phyloP scores from a whole-genome alignment of 1,140 invertebrate species.

The Prorops nasuta region DNA sequence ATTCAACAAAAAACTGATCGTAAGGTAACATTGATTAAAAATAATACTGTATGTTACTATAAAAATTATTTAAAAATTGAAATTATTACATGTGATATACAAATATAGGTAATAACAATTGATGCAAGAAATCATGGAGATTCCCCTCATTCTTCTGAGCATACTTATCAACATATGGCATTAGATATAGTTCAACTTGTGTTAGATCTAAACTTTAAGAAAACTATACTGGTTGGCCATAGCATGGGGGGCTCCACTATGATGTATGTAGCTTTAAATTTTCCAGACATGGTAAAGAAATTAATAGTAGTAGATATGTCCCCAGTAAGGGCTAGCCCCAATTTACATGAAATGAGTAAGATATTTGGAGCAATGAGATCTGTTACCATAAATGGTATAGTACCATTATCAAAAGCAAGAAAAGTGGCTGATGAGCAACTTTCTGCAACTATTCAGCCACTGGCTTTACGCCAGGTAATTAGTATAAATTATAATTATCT shows the following conservation, averaged over 20 bases:
- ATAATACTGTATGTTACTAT: neutral
- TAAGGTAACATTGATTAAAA: conserved; percentile 53
- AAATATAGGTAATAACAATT: conserved; percentile 68
- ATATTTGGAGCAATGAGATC: conserved; percentile 68
- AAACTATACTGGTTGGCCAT: conserved; percentile 76
- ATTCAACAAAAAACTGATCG: conserved; percentile 65
- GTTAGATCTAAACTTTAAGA: conserved; percentile 61
- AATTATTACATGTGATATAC: conserved; percentile 61
- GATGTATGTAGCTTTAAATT: conserved; percentile 74
- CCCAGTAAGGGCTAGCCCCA: conserved; percentile 67
- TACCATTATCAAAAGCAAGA: conserved; percentile 67
- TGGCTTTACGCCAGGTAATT: conserved; percentile 55
- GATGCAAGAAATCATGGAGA: conserved; percentile 92
- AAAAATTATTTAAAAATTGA: conserved; percentile 29
- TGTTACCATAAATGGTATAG: conserved; percentile 59
- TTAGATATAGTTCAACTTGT: conserved; percentile 71
- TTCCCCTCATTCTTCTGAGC: conserved; percentile 72
- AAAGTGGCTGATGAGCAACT: conserved; percentile 61
- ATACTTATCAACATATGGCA: conserved; percentile 72
- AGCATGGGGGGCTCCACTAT: conserved; percentile 87
- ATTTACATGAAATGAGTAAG: conserved; percentile 62
- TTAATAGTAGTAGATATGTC: conserved; percentile 84
- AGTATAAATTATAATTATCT: conserved; percentile 49
- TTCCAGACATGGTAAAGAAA: conserved; percentile 75
- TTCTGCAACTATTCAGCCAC: conserved; percentile 46